Base-by-base conservation (phyloP, 2,888 invertebrate genomes). In the Parapristionchus giblindavisi region DNA sequence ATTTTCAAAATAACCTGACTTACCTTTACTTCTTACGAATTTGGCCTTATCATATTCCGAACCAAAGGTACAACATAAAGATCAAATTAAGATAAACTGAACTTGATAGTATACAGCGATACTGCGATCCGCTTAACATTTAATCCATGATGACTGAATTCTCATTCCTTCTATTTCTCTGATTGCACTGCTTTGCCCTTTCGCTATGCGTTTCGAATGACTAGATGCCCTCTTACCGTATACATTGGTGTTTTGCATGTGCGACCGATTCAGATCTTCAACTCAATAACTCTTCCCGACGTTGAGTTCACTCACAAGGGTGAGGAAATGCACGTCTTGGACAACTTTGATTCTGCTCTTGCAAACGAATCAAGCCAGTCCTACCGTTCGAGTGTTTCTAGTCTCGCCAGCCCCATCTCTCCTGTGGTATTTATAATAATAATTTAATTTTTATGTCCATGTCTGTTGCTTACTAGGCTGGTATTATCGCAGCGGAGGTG, bases 251-350 rank as follows among this genome's bases (percentile, higher is more conserved):
- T n/a, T n/a, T n/a, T n/a, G n/a, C n/a, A n/a, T n/a, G n/a, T n/a
- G n/a, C 63, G 8, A 1, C 8, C n/a, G 17, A 34, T 52, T 17
- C 27, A 71, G 70, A 48, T 71, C 27, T 71, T 71, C 70, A 56
- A 56, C 40, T 54, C 70, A 14, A 36, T 71, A 36, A 56, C 38
- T 40, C 70, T 71, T 17, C 70, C 70, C 6, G 27, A 38, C 54
- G 70, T 71, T n/a, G 70, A 71, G 27, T 71, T 71, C 70, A 17
- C 70, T 1, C 38, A 48, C 40, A 21, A 38, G 6, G 29, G 43
- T 3, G 68, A 21, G 21, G 68, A 68, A 52, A 68, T 68, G 51
- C 34, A 38, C 34, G 68, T 32, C 0, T 34, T 68, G 24, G 68
- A n/a, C 36, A 27, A 52, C 68, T 34, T 68, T 52, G 68, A 68